Percentiles rank a stretch among this genome's conserved stretches.
Conservation (phyloP, 2,888 invertebrate genomes). For the Dolichopus griseipennis region DNA sequence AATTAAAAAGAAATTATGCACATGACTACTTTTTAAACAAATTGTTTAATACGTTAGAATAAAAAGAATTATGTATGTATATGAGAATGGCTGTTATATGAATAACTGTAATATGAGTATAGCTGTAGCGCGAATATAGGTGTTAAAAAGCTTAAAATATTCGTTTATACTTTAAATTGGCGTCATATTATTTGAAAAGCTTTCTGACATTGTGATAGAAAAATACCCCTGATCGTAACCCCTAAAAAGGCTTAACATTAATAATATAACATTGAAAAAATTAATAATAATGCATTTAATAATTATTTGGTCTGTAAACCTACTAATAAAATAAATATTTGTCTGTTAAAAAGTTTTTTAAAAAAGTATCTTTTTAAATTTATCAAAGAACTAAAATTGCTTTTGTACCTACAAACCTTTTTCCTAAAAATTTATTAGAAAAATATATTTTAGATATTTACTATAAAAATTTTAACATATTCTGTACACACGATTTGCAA, state of each 20-base stretch:
- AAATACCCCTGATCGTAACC: slow-evolving; percentile 38
- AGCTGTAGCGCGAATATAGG: neutral
- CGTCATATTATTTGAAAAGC: slow-evolving; percentile 16
- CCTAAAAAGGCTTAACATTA: slow-evolving; percentile 39
- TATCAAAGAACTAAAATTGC: too few relatives aligned
- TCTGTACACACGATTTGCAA: too few relatives aligned
- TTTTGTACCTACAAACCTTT: too few relatives aligned
- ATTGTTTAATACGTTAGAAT: neutral
- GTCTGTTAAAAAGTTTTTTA: too few relatives aligned
- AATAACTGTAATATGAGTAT: neutral
- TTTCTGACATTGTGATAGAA: neutral
- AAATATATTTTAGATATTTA: too few relatives aligned
- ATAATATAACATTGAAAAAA: slow-evolving; percentile 29
- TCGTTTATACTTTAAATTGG: neutral
- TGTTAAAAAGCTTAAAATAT: neutral
- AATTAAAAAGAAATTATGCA: neutral
- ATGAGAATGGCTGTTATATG: neutral
- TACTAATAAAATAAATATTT: too few relatives aligned
- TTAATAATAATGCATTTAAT: neutral
- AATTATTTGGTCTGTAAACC: too few relatives aligned
- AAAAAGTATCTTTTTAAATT: too few relatives aligned
- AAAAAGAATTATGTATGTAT: neutral
- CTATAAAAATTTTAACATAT: too few relatives aligned
- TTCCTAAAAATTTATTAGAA: too few relatives aligned
- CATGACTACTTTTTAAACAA: neutral